phyloP scores from a whole-genome alignment of 2,113 vertebrate species.

The Xenopus tropicalis region UCB_Xtro_10.0 CM004443.2:49199001-49199500 shows the following conservation, averaged over 20 bases:
- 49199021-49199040: slow-evolving; percentile 19
- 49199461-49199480: no score
- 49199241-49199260: slow-evolving; percentile 11
- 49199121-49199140: background rate
- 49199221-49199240: slow-evolving; percentile 11
- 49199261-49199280: slow-evolving; percentile 28
- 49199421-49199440: no score
- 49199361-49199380: no score
- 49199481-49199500: no score
- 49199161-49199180: slow-evolving; percentile 19
- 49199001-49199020: slow-evolving; percentile 5
- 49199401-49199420: no score
- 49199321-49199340: background rate
- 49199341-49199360: slow-evolving; percentile 2
- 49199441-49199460: no score
- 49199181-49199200: slow-evolving; percentile 37
- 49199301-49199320: no score
- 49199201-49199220: background rate
- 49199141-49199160: slow-evolving; percentile 28
- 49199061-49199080: slow-evolving; percentile 9
- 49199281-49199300: background rate
- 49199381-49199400: no score
- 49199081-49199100: slow-evolving; percentile 23
- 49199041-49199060: slow-evolving; percentile 2
- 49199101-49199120: slow-evolving; percentile 2